Percentiles rank a stretch among this genome's conserved stretches.
phyloP scores from a whole-genome alignment of 2,113 vertebrate genomes.

The Rhea pennata region DNA sequence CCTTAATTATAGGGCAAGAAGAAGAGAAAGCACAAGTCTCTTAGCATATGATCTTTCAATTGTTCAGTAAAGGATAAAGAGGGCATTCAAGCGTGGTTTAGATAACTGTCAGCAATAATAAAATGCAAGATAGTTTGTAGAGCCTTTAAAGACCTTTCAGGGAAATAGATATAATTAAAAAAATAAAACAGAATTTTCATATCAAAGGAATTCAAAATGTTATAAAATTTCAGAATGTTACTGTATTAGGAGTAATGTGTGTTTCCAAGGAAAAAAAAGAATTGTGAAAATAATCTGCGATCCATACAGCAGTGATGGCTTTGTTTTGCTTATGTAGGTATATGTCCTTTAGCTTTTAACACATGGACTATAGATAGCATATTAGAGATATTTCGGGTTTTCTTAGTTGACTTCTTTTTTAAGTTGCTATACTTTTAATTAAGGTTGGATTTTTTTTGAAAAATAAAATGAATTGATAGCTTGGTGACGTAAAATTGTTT shows the following conservation, averaged over 20 bases:
- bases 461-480: background rate
- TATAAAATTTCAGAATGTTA: constrained; percentile 70
- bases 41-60: constrained; percentile 80
- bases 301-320: constrained; percentile 22
- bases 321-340: constrained; percentile 27
- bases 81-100: constrained; percentile 78
- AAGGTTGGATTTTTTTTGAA: background rate
- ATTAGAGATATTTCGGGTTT: background rate
- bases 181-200: constrained; percentile 74
- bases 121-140: constrained; percentile 74
- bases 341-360: constrained; percentile 23
- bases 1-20: constrained; percentile 78
- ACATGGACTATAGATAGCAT: background rate
- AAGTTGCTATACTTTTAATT: background rate
- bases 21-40: constrained; percentile 72
- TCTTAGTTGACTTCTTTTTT: background rate
- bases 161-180: constrained; percentile 80
- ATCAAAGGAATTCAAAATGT: constrained; percentile 73
- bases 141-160: constrained; percentile 72
- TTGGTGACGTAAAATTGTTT: background rate
- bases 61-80: constrained; percentile 80
- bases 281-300: constrained; percentile 47
- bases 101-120: constrained; percentile 79
- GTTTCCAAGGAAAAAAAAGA: constrained; percentile 48
- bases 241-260: constrained; percentile 49